A percentile compares a stretch with the other conserved stretches of the same genome.
Conservation (phyloP, 30 jellyfish, hydroid and myxozoan species). For the Hydractinia symbiolongicarpus region DNA sequence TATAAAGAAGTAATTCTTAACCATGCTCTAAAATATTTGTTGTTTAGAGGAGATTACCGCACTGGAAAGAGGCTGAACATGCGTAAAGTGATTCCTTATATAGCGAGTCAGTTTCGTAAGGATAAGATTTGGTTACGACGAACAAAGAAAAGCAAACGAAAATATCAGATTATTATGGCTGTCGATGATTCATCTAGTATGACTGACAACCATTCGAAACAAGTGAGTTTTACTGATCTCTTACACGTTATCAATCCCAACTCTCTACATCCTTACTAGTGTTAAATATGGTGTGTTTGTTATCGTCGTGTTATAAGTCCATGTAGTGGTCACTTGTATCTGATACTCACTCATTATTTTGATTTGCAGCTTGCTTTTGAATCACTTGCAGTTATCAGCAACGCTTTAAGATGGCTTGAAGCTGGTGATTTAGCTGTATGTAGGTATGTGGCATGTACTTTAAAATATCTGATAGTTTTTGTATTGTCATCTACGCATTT, state of each 20-base stretch:
- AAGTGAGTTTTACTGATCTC: constrained; percentile 32
- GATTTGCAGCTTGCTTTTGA: constrained; percentile 68
- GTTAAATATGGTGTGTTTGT: not conserved
- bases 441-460: constrained; percentile 40
- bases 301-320: not conserved
- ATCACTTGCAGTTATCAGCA: constrained; percentile 82
- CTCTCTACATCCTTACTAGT: not conserved
- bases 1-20: too few relatives aligned
- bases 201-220: constrained; percentile 95
- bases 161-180: constrained; percentile 83
- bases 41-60: constrained; percentile 84
- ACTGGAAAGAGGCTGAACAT: constrained; percentile 92
- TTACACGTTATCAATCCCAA: not conserved
- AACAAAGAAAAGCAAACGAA: constrained; percentile 73
- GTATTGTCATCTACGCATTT: too few relatives aligned
- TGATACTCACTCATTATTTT: not conserved
- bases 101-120: constrained; percentile 94
- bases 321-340: not conserved
- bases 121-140: constrained; percentile 97
- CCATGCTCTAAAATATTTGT: not conserved
- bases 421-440: constrained; percentile 81
- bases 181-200: constrained; percentile 97
- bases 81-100: constrained; percentile 96
- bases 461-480: too few relatives aligned
- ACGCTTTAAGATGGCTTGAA: constrained; percentile 85